Evolutionary conservation across 35 echinoderm and acorn worm genomes (phyloP).

Genomic region (Nesometra sesokonis): DNA sequence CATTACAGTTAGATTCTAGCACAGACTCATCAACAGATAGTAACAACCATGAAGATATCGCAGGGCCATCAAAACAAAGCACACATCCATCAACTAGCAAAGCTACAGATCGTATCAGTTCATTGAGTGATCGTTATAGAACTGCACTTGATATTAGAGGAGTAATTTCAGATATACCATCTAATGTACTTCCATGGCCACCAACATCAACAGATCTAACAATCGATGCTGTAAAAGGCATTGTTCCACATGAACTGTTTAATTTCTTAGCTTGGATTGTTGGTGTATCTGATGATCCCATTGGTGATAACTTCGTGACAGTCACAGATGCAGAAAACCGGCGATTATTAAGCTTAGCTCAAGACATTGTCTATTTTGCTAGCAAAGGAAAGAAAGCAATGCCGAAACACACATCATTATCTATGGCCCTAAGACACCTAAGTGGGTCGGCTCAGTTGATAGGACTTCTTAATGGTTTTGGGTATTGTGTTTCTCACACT

Average conservation of each 20-base stretch:
- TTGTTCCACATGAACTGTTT: conserved; percentile 36
- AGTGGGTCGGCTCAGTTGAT: conserved; percentile 43
- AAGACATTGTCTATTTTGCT: conserved; percentile 40
- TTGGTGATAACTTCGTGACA: not conserved
- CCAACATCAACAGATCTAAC: conserved; percentile 35
- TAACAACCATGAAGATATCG: not conserved
- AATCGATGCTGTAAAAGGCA: not conserved
- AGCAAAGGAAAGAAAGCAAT: conserved; percentile 28
- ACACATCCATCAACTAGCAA: not conserved
- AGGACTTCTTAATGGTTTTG: conserved; percentile 61
- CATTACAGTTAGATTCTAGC: not conserved
- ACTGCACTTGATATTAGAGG: not conserved
- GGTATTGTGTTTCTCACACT: conserved; percentile 31
- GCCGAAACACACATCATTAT: conserved; percentile 49
- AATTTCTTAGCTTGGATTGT: conserved; percentile 54
- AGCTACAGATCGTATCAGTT: not conserved
- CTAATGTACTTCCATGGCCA: conserved; percentile 12
- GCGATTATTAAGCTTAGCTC: conserved; percentile 17
- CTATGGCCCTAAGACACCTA: conserved; percentile 59
- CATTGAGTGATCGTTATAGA: conserved; percentile 3
- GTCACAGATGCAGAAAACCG: conserved; percentile 6
- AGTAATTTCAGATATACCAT: not conserved
- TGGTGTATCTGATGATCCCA: conserved; percentile 10
- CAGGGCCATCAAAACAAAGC: not conserved
- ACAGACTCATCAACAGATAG: not conserved